Conservation (phyloP, 2,888 invertebrate genomes). For the Leptothorax acervorum region DNA sequence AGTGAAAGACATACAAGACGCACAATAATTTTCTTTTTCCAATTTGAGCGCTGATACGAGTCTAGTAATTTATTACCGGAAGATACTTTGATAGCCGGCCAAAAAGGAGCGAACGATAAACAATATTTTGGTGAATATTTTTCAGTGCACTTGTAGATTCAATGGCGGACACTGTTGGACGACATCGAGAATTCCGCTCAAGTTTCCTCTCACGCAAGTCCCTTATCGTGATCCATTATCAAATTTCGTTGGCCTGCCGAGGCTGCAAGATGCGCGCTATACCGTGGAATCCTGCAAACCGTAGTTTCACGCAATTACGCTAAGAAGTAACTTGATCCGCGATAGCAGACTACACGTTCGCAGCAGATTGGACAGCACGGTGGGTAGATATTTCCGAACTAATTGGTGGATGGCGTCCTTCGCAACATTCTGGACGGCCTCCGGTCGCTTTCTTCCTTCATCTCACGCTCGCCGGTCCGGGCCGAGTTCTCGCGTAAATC, state of each 20-base stretch:
- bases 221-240: constrained; percentile 35
- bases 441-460: constrained; percentile 8
- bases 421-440: constrained; percentile 34
- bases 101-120: background rate
- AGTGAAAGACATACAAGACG: background rate
- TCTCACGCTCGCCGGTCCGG: background rate
- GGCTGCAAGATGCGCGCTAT: background rate
- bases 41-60: background rate
- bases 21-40: background rate
- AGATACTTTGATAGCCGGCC: background rate
- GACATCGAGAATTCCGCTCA: background rate
- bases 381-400: constrained; percentile 48
- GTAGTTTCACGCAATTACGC: constrained; percentile 51
- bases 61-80: constrained; percentile 23
- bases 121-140: background rate
- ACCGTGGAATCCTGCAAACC: background rate
- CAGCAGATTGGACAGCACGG: constrained; percentile 23
- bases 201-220: constrained; percentile 32
- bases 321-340: constrained; percentile 53
- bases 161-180: background rate
- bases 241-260: constrained; percentile 25
- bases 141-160: background rate
- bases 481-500: constrained; percentile 36
- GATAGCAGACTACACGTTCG: constrained; percentile 31
- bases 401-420: constrained; percentile 52